Percentiles rank a stretch among this genome's conserved stretches.
Conservation (phyloP, 2,797 vertebrate species). For the Pipistrellus kuhlii region DNA sequence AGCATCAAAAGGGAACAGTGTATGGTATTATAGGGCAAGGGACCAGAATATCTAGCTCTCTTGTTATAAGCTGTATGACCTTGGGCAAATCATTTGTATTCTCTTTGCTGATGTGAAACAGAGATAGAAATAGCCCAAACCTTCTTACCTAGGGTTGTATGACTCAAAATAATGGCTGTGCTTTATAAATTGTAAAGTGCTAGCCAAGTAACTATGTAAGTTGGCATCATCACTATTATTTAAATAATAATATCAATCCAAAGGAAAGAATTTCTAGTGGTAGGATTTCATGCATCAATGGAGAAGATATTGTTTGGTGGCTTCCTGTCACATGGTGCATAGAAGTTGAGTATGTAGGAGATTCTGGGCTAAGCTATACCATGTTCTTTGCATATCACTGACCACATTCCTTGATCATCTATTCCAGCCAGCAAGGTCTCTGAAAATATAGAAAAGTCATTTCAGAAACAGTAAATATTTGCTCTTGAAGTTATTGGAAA, state of each 20-base stretch:
- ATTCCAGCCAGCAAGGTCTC: neutral
- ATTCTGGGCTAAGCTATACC: neutral
- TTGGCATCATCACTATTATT: neutral
- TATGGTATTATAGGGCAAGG: neutral
- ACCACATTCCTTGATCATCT: neutral
- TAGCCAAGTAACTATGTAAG: neutral
- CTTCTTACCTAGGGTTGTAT: neutral
- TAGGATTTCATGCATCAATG: neutral
- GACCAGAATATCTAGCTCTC: neutral
- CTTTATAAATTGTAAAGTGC: slow-evolving; percentile 8
- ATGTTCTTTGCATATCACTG: neutral
- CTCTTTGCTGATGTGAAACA: neutral
- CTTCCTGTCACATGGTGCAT: neutral
- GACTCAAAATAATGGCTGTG: neutral
- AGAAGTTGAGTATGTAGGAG: neutral
- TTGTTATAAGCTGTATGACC: neutral
- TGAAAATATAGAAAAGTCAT: slow-evolving; percentile 34
- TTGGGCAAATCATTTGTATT: neutral
- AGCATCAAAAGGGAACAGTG: neutral
- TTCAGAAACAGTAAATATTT: slow-evolving; percentile 63
- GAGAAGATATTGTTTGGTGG: neutral
- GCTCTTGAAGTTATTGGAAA: slow-evolving; percentile 34
- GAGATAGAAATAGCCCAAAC: neutral
- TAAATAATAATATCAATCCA: neutral
- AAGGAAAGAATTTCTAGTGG: neutral